Evolutionary conservation across 2,888 invertebrate species (phyloP).

Genomic region (Monopis laevigella): DNA sequence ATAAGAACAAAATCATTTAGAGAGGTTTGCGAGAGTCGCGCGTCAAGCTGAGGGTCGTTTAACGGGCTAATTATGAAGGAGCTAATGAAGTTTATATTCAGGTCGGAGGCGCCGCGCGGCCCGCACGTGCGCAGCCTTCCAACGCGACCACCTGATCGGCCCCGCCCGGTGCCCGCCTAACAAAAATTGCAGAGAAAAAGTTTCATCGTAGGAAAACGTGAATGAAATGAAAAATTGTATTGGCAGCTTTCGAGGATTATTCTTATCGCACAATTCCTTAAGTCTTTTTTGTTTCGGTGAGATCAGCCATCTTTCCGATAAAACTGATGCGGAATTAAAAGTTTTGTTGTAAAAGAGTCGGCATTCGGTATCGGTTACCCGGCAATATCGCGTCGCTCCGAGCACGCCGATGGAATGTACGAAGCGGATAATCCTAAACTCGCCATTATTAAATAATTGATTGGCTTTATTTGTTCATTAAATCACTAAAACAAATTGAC

Average conservation of each 20-base stretch:
- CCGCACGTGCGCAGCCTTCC: constrained; percentile 58
- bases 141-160: constrained; percentile 62
- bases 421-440: not conserved
- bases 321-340: constrained; percentile 1
- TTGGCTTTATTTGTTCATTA: not conserved
- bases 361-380: not conserved
- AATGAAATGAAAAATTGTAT: constrained; percentile 66
- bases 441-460: not conserved
- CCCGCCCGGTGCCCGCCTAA: constrained; percentile 43
- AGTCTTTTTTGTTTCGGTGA: constrained; percentile 39
- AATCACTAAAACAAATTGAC: not conserved
- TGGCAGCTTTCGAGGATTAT: constrained; percentile 61
- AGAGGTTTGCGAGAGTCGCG: not conserved
- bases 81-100: constrained; percentile 68
- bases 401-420: not conserved
- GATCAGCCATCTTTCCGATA: not conserved
- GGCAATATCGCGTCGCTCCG: not conserved
- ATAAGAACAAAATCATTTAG: constrained; percentile 9
- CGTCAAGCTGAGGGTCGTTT: constrained; percentile 51
- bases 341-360: not conserved
- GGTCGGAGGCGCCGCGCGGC: constrained; percentile 22
- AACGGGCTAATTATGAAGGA: constrained; percentile 68
- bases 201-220: constrained; percentile 66
- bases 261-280: constrained; percentile 52
- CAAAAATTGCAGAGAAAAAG: constrained; percentile 68